Evolutionary conservation across 2,113 vertebrate species (phyloP), one percentile per base, ranked within the genome.

Genomic region (Trachemys scripta): DNA sequence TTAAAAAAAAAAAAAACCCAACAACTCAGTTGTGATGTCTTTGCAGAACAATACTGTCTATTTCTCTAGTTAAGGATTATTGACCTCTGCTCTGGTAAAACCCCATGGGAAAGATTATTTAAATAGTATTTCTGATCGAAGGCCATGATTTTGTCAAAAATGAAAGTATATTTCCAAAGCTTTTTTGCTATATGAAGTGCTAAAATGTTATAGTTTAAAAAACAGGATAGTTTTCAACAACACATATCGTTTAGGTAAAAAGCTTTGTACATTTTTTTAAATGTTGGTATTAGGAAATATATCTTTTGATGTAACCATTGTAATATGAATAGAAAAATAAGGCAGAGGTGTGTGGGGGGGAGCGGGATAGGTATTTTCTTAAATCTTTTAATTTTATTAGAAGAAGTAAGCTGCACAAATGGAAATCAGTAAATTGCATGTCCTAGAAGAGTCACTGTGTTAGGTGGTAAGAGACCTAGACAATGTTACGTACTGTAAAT

Each of bases 401-500:
- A 45, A 78, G 22, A 78, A 16, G 42, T 47, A 25, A 78, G 25
- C 13, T 45, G 75, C 75, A 29, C 11, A 29, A 13, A 78, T 27
- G 22, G 38, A 42, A 42, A 42, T 75, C 38, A 45, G 8, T 24
- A 42, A 42, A 5, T 42, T 75, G 8, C 10, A 9, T 78, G 75
- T 6, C 13, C 38, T 5, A 6, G 54, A 50, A 9, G 20, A 45
- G 42, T 5, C 49, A 59, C 24, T 0, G 27, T 27, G 72, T n/a
- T 1, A 1, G 14, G 8, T 27, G 65, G 7, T 2, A 2, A 65
- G 6, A 1, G 5, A 49, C 31, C 31, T 5, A 49, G 24, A 6
- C 38, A 13, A 42, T 22, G 53, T 76, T 13, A n/a, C 65, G 38
- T 72, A 72, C n/a, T 38, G 19, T 72, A 16, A 78, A 45, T 80